phyloP scores from a whole-genome alignment of 2,797 vertebrate genomes.

The Phalloptychus januarius region DNA sequence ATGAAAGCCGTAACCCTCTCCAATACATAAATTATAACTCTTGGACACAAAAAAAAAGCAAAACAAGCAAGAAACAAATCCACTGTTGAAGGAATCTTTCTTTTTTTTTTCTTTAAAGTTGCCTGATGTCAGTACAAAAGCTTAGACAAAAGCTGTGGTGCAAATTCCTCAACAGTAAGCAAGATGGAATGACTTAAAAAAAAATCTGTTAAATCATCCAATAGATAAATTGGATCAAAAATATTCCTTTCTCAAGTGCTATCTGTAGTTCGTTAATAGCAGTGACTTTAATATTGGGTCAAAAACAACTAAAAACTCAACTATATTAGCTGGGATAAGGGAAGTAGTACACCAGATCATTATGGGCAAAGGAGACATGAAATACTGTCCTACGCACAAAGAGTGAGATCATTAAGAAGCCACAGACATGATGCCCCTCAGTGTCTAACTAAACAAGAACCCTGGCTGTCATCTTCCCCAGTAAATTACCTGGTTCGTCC shows the following conservation, averaged over 20 bases:
- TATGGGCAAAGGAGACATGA: conserved; percentile 10
- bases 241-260: background rate
- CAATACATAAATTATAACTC: background rate
- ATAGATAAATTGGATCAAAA: background rate
- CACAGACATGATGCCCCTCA: conserved; percentile 21
- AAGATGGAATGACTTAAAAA: background rate
- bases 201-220: background rate
- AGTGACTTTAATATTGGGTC: conserved; percentile 40
- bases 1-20: background rate
- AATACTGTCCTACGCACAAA: conserved; percentile 24
- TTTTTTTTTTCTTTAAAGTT: background rate
- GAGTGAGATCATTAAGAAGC: conserved; percentile 39
- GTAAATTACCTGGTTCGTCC: conserved; percentile 62
- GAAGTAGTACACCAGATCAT: conserved; percentile 5
- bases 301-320: conserved; percentile 9
- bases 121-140: background rate
- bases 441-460: conserved; percentile 29
- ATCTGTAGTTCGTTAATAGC: conserved; percentile 31
- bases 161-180: background rate
- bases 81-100: background rate
- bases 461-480: conserved; percentile 32
- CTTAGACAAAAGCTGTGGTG: background rate
- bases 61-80: background rate
- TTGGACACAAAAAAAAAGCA: background rate
- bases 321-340: conserved; percentile 41